A percentile compares a stretch with the other conserved stretches of the same genome.
Conservation (phyloP, 2,113 vertebrate genomes). For the Cinclus mexicanus region DNA sequence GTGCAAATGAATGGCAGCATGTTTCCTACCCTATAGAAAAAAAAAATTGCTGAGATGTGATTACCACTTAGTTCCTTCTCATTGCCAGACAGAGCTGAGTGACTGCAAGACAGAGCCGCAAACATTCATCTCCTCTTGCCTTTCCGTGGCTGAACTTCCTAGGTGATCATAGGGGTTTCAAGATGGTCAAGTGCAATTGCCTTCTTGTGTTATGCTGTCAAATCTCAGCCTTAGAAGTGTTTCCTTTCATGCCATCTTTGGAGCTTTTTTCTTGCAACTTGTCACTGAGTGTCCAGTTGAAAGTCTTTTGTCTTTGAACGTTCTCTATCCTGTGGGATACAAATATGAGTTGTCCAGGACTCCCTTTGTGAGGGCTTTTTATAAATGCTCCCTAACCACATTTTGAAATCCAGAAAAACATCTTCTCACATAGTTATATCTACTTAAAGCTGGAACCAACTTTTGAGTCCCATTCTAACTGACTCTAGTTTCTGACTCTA, state of each 20-base stretch:
- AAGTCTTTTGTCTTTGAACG: not conserved
- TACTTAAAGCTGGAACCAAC: not conserved
- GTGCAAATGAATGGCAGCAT: not conserved
- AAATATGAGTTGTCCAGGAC: not conserved
- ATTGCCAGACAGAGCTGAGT: not conserved
- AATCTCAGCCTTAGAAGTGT: not conserved
- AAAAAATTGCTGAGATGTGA: not conserved
- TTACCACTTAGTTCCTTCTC: not conserved
- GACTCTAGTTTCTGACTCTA: not conserved
- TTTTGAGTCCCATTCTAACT: not conserved
- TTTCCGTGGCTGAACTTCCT: not conserved
- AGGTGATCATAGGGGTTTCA: not conserved
- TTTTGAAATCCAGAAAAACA: not conserved
- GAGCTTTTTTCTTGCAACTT: not conserved
- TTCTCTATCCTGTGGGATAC: not conserved
- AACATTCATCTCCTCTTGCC: not conserved
- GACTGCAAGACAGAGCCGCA: not conserved
- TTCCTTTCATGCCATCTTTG: not conserved
- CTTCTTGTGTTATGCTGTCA: not conserved
- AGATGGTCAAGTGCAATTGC: not conserved
- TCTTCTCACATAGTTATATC: not conserved
- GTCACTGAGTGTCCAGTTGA: not conserved
- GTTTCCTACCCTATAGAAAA: not conserved
- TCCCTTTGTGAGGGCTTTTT: not conserved
- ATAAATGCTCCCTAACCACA: not conserved